Evolutionary conservation across 2,797 vertebrate genomes (phyloP).

Genomic region (Centropyge bicolor): DNA sequence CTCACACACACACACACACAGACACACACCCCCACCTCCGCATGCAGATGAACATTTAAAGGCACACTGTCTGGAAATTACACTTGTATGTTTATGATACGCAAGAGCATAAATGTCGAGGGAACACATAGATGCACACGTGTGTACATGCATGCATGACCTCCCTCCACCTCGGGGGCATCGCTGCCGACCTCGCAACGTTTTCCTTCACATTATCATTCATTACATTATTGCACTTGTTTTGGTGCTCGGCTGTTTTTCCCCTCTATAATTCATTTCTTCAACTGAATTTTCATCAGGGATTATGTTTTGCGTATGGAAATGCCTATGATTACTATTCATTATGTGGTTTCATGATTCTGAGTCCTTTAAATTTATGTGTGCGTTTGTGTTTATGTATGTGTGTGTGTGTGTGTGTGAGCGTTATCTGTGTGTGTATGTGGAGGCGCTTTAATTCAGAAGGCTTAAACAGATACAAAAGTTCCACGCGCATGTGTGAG

Average conservation of each 20-base stretch:
- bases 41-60: conserved; percentile 70
- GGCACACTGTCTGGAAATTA: conserved; percentile 48
- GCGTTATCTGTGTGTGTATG: conserved; percentile 30
- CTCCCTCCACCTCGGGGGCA: conserved; percentile 4
- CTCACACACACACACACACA: conserved; percentile 23
- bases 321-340: conserved; percentile 82
- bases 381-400: conserved; percentile 32
- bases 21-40: conserved; percentile 41
- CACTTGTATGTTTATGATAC: conserved; percentile 37
- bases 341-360: conserved; percentile 81
- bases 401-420: conserved; percentile 22
- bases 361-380: conserved; percentile 74
- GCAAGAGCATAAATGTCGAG: conserved; percentile 22
- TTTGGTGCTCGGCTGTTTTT: conserved; percentile 62
- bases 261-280: conserved; percentile 74
- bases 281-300: conserved; percentile 78
- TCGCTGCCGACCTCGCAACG: conserved; percentile 19
- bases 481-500: conserved; percentile 51
- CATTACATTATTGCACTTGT: conserved; percentile 77
- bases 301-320: conserved; percentile 81
- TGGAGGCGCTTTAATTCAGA: conserved; percentile 65
- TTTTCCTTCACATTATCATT: conserved; percentile 70
- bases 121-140: conserved; percentile 9
- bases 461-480: conserved; percentile 69
- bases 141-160: neutral